Base-by-base conservation (phyloP, 1,140 invertebrate species). In the Danaus melanippus region DNA sequence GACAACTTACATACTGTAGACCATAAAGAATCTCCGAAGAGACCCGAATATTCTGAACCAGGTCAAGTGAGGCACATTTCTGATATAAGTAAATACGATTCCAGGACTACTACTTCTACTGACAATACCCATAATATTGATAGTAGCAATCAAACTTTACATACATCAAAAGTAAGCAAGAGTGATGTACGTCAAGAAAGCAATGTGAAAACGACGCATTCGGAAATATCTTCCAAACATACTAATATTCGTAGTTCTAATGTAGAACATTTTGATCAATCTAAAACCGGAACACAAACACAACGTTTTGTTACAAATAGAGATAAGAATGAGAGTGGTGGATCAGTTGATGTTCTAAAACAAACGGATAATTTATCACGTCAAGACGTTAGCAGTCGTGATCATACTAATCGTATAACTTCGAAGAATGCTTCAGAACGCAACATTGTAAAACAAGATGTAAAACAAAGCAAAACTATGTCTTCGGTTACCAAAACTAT, bases 1-100 rank as follows among this genome's bases (percentile, higher is more conserved):
- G 89, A 90, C 69, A 92, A 92, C 67, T 69, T 92, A 9, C 82
- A 81, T 53, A 84, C 89, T 11, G 90, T 92, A 80, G 90, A 90
- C 12, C 79, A 83, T 50, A 86, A 85, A 1, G 65, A 10, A 15
- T 44, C 58, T 32, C 84, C 71, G 42, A 67, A n/a, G 42, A 51
- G 43, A 51, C 42, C 50, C 9, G 50, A 10, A 12, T 32, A 32
- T 32, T 32, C 21, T 8, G 21, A 5, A 32, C 21, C 21, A 32
- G 21, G 21, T 32, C 21, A 32, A 32, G 21, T 32, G 6, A 32
- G 21, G 21, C 21, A 32, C 21, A 32, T 32, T 32, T 32, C 21
- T 32, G 21, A 32, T 32, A 32, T 32, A 7, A 32, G 21, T 32
- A 32, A 32, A 32, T 32, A 32, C 21, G 21, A 32, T 32, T 32